Conservation (phyloP, 2,797 vertebrate genomes). For the Muscicapa comitata region DNA sequence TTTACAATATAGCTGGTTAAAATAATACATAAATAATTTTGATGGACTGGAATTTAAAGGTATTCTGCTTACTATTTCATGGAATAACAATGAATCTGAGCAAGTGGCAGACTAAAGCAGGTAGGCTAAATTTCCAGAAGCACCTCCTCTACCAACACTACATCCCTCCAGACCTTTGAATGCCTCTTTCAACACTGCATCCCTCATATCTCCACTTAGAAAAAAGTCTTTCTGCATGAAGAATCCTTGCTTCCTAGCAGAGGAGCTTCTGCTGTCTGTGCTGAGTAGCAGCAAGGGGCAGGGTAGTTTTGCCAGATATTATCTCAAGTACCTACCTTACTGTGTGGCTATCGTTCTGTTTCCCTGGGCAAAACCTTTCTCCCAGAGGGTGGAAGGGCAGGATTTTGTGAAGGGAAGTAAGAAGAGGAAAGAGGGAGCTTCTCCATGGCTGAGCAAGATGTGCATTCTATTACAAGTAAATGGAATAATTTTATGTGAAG, state of each 20-base stretch:
- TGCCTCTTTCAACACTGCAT: neutral
- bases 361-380: neutral
- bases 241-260: neutral
- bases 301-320: neutral
- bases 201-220: neutral
- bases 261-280: neutral
- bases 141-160: neutral
- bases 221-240: neutral
- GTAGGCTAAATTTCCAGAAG: neutral
- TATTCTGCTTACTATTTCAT: neutral
- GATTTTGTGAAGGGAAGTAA: neutral
- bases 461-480: neutral
- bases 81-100: neutral
- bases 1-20: neutral
- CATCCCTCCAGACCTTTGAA: neutral
- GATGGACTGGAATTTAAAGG: neutral
- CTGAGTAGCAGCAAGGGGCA: neutral
- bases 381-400: neutral
- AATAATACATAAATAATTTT: neutral
- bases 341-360: neutral
- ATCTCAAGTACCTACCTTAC: neutral
- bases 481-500: neutral
- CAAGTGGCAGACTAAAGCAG: neutral
- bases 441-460: neutral
- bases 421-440: neutral